These are phyloP conservation scores for Zalophus californianus DNA, from an alignment of 2,797 vertebrate genomes.

Conservation along the genomic window DNA sequence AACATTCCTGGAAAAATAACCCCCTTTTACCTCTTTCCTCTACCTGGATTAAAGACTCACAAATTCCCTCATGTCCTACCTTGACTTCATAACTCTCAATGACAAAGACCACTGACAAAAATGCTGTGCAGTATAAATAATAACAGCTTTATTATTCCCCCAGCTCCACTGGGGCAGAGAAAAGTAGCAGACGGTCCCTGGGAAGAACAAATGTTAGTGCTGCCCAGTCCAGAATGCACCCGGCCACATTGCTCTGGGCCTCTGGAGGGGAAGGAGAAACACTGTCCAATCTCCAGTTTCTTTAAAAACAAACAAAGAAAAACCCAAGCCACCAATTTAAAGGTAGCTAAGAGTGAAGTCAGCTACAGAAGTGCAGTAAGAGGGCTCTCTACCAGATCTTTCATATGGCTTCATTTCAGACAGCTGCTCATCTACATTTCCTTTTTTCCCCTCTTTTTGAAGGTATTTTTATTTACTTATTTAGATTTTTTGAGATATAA, in stretches of 20 bases:
- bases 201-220: conserved; percentile 75
- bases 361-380: not conserved
- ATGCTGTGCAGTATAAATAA: conserved; percentile 58
- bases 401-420: not conserved
- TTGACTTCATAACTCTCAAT: conserved; percentile 65
- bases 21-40: not conserved
- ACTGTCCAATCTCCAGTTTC: not conserved
- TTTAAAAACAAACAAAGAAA: conserved; percentile 58
- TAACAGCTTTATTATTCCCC: conserved; percentile 79
- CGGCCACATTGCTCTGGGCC: conserved; percentile 47
- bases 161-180: conserved; percentile 78
- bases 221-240: conserved; percentile 36
- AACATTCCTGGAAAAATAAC: not conserved
- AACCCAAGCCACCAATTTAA: conserved; percentile 9
- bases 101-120: conserved; percentile 67
- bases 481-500: conserved; percentile 1
- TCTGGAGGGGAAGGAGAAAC: not conserved
- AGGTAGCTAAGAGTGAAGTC: not conserved
- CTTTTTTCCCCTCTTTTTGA: not conserved
- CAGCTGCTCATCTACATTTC: not conserved
- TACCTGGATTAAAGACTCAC: not conserved
- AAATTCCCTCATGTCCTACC: not conserved
- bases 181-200: conserved; percentile 69
- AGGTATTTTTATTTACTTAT: not conserved
- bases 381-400: not conserved